Evolutionary conservation across 2,797 vertebrate species (phyloP).

Genomic region (Etheostoma nigrum): DNA sequence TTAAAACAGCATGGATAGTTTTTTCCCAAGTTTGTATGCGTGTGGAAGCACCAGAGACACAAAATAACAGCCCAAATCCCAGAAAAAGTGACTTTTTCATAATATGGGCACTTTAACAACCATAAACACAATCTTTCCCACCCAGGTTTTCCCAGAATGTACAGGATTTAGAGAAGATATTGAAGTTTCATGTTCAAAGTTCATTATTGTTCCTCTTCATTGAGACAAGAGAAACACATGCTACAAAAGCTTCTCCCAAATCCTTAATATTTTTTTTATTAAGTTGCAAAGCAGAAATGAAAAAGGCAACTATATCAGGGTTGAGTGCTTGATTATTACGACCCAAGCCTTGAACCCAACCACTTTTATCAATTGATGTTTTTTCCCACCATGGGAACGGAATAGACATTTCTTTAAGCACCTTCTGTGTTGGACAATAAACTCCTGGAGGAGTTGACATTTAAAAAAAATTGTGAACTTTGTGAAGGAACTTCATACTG

Average conservation of each 20-base stretch:
- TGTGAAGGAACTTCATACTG: slow-evolving; percentile 7
- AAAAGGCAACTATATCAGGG: neutral
- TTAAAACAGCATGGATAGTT: no score
- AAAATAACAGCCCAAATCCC: no score
- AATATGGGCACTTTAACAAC: neutral
- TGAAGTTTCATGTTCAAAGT: neutral
- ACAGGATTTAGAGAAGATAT: neutral
- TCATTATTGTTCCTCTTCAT: neutral
- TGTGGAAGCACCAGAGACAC: no score
- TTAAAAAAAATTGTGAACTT: slow-evolving; percentile 26
- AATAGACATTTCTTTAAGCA: neutral
- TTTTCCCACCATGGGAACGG: neutral
- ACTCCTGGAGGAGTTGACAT: neutral
- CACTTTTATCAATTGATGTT: neutral
- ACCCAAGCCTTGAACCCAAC: neutral
- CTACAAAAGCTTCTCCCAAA: neutral
- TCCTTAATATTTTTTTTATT: neutral
- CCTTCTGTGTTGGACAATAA: neutral
- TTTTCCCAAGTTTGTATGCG: no score
- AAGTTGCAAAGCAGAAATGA: neutral
- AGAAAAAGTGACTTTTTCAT: no score
- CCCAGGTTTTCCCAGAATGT: neutral
- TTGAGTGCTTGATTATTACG: neutral
- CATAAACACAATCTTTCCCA: neutral
- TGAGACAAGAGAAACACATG: neutral